Conservation (phyloP, 1,140 invertebrate genomes). For the Pentalonia nigronervosa region DNA sequence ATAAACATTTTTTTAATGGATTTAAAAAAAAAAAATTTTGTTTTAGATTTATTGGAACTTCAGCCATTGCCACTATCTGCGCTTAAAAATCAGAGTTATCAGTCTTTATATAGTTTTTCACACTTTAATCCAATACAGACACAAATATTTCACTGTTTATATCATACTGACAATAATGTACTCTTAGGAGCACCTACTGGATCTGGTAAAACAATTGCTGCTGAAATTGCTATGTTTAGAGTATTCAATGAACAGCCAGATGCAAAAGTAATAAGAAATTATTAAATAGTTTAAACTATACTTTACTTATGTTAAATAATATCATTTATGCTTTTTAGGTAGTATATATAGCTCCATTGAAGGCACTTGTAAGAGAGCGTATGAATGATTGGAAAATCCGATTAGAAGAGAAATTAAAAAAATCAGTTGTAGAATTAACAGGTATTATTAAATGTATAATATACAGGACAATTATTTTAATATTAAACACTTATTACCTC, state of each 20-base stretch:
- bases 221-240: slow-evolving; percentile 96
- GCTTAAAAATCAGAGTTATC: slow-evolving; percentile 78
- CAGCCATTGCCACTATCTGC: slow-evolving; percentile 88
- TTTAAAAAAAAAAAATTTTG: slow-evolving; percentile 59
- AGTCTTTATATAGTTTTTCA: slow-evolving; percentile 87
- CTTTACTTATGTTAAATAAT: neutral
- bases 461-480: neutral
- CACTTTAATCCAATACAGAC: slow-evolving; percentile 99
- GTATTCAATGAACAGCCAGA: slow-evolving; percentile 85
- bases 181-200: slow-evolving; percentile 97
- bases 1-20: neutral
- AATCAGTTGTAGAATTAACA: slow-evolving; percentile 94
- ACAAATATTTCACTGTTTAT: slow-evolving; percentile 96
- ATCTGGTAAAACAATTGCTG: slow-evolving; percentile 98
- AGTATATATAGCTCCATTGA: slow-evolving; percentile 98
- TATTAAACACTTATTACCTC: neutral
- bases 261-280: slow-evolving; percentile 73
- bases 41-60: slow-evolving; percentile 84
- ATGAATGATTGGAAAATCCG: slow-evolving; percentile 96
- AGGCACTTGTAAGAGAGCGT: slow-evolving; percentile 95
- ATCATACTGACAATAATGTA: slow-evolving; percentile 94
- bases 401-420: slow-evolving; percentile 79
- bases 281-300: slow-evolving; percentile 17
- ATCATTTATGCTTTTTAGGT: slow-evolving; percentile 65
- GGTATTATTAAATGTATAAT: slow-evolving; percentile 68